phyloP scores from a whole-genome alignment of 2,888 invertebrate species.

The Tipula confusa region DNA sequence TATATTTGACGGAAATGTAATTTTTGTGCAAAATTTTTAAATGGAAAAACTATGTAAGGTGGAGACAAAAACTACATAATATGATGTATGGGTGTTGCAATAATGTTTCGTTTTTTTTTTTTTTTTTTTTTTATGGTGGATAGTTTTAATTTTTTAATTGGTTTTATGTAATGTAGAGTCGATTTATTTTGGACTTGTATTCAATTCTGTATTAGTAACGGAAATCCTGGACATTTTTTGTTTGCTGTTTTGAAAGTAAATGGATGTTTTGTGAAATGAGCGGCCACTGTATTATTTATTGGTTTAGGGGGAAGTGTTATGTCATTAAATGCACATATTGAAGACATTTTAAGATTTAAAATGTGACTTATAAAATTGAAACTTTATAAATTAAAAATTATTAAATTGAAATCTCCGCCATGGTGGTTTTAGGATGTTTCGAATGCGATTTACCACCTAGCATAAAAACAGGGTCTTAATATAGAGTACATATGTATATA shows the following conservation, averaged over 20 bases:
- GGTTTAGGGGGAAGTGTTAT: no score
- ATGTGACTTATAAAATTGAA: no score
- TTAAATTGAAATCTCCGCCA: no score
- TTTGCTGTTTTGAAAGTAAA: background rate
- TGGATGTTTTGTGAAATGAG: background rate
- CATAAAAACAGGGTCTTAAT: no score
- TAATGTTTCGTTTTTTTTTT: background rate
- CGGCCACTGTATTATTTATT: no score
- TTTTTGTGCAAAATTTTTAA: background rate
- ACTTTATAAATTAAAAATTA: no score
- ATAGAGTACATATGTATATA: no score
- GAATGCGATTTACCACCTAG: no score
- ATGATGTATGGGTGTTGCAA: background rate
- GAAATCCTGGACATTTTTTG: background rate
- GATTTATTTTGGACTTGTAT: background rate
- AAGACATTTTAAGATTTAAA: no score
- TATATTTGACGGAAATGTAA: background rate
- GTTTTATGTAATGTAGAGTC: background rate
- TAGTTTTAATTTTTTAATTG: background rate
- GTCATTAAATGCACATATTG: no score
- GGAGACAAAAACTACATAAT: background rate
- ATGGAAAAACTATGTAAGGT: background rate
- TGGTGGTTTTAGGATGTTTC: no score
- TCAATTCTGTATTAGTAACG: background rate
- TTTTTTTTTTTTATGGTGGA: background rate